Evolutionary conservation across 37 sponge, comb jelly and placozoan species (phyloP).

Genomic region (Mnemiopsis leidyi): DNA sequence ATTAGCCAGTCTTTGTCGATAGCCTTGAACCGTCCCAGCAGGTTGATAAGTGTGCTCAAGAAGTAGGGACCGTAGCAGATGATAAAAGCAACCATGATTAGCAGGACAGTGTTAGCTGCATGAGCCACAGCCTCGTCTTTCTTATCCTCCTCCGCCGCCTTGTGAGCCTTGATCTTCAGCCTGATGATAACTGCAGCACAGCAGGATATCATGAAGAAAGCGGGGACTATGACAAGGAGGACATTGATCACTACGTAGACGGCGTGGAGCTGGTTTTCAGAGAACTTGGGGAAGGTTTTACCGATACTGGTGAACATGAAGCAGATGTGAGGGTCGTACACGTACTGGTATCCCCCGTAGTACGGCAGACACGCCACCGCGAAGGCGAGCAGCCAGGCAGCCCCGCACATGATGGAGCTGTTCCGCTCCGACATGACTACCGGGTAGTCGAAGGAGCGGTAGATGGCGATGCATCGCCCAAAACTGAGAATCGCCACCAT

Average conservation of each 20-base stretch:
- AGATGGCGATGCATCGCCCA: slow-evolving; percentile 46
- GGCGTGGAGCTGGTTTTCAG: neutral
- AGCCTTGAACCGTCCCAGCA: neutral
- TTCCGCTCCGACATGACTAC: slow-evolving; percentile 31
- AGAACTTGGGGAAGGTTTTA: neutral
- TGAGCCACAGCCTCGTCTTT: neutral
- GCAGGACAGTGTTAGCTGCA: slow-evolving; percentile 46
- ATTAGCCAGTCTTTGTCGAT: slow-evolving; percentile 20
- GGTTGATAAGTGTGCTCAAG: neutral
- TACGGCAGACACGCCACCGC: slow-evolving; percentile 48
- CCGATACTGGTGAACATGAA: slow-evolving; percentile 49
- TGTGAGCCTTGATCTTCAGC: neutral
- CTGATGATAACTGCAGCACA: slow-evolving; percentile 19
- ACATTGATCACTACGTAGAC: neutral
- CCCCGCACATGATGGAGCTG: slow-evolving; percentile 9
- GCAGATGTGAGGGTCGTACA: slow-evolving; percentile 23
- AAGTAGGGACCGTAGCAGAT: slow-evolving; percentile 54
- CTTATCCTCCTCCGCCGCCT: neutral
- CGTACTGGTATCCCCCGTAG: slow-evolving; percentile 53
- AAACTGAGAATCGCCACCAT: slow-evolving; percentile 44
- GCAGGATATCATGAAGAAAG: slow-evolving; percentile 29
- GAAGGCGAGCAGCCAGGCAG: slow-evolving; percentile 14
- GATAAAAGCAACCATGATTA: slow-evolving; percentile 32
- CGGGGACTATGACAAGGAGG: slow-evolving; percentile 11
- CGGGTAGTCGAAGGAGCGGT: slow-evolving; percentile 60